Base-by-base conservation (phyloP, 2,797 vertebrate genomes). In the Galago senegalensis region DNA sequence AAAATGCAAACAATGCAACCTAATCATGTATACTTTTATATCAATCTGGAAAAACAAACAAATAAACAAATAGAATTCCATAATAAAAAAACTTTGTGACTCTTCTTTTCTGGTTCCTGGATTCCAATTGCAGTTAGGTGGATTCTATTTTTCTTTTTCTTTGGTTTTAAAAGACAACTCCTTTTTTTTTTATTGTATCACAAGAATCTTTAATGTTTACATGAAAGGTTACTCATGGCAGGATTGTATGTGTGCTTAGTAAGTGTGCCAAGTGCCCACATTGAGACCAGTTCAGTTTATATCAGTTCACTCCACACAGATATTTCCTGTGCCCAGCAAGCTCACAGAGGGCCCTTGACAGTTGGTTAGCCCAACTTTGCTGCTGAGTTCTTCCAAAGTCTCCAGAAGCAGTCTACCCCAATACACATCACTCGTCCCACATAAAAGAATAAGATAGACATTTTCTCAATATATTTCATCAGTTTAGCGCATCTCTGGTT, bases 171-270 rank as follows among this genome's bases (percentile, higher is more conserved):
- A 27, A 72, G 29, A 58, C 34, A 27, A 4, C 40, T 63, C 34
- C 73, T 49, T 49, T 49, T 49, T 49, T 49, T 49, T 46, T 46
- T 14, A 96, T 11, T 49, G 79, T 93, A 95, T 93, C 88, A 97
- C 86, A 92, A 97, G 85, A 75, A 95, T 90, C 90, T 98, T 97
- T 98, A 96, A 97, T 97, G 91, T 82, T 93, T 69, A 83, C 58
- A 91, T 92, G 67, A 83, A 67, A 88, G 85, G 94, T 95, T 92
- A 97, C 95, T 95, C 67, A 77, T 67, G 88, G 93, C 80, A 76
- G 92, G 85, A 91, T 18, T 60, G 91, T 31, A 49, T 49, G 13
- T 49, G 87, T 72, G 67, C 94, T 85, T 82, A 70, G 69, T 69
- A 76, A 92, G 70, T 80, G 91, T 96, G 96, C 95, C 85, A 92